Evolutionary conservation across 2,888 invertebrate species (phyloP).

Genomic region (Drosophila phalerata): DNA sequence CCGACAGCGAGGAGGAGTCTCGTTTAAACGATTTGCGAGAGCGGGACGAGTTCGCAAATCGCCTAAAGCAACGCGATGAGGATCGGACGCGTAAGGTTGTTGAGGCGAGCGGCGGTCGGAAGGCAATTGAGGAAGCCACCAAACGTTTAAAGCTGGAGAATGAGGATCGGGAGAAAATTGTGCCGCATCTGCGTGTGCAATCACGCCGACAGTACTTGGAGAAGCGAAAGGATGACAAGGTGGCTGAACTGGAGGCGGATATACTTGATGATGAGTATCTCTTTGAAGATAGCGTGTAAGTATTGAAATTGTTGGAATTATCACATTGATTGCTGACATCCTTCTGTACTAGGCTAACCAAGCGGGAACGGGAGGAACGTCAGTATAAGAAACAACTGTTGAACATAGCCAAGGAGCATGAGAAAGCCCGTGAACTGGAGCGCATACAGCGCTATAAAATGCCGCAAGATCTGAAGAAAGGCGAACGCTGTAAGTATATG

Average conservation of each 20-base stretch:
- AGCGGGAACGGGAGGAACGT: constrained; percentile 93
- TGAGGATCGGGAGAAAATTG: constrained; percentile 93
- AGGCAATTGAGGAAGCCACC: constrained; percentile 94
- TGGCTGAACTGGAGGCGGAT: constrained; percentile 97
- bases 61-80: constrained; percentile 95
- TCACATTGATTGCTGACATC: background rate
- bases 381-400: constrained; percentile 96
- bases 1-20: constrained; percentile 92
- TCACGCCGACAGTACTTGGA: constrained; percentile 97
- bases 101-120: constrained; percentile 88
- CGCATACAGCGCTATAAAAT: constrained; percentile 97
- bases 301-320: constrained; percentile 43
- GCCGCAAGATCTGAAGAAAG: constrained; percentile 94
- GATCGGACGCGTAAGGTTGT: constrained; percentile 93
- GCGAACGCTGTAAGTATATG: constrained; percentile 87
- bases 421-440: constrained; percentile 96
- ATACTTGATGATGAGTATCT: constrained; percentile 98
- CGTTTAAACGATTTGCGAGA: constrained; percentile 94
- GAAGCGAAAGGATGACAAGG: constrained; percentile 98
- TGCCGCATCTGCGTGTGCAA: constrained; percentile 95
- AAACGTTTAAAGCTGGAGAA: constrained; percentile 95
- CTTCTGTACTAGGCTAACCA: constrained; percentile 90
- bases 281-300: constrained; percentile 95
- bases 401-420: constrained; percentile 97
- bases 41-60: constrained; percentile 96